These are phyloP conservation scores for Pholis gunnellus DNA, from an alignment of 2,113 vertebrate genomes.

Conservation along the genomic window DNA sequence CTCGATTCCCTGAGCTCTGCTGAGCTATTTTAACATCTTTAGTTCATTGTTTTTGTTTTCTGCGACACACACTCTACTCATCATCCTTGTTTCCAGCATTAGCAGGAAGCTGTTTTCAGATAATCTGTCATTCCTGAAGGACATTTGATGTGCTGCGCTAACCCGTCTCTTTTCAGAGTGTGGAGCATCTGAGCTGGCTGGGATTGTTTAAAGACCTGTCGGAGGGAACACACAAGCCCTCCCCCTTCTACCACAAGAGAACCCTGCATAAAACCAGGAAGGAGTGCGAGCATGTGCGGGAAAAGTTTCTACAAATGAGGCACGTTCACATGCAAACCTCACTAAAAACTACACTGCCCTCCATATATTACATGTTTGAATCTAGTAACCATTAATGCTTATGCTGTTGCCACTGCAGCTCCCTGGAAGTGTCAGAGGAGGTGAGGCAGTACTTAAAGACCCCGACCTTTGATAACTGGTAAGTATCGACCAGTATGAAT, in stretches of 20 bases:
- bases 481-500: conserved; percentile 23
- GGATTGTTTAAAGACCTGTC: conserved; percentile 86
- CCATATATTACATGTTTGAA: not conserved
- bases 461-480: conserved; percentile 87
- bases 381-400: not conserved
- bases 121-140: not conserved
- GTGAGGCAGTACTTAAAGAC: conserved; percentile 86
- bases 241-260: conserved; percentile 85
- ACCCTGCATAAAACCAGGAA: conserved; percentile 80
- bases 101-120: not conserved
- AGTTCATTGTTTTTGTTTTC: too few species aligned
- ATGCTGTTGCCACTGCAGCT: conserved; percentile 63
- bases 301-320: conserved; percentile 86
- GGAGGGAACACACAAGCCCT: conserved; percentile 81
- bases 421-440: conserved; percentile 84
- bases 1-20: too few species aligned
- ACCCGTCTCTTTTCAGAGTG: conserved; percentile 69
- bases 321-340: conserved; percentile 12
- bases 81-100: not conserved
- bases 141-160: not conserved
- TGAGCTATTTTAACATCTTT: too few species aligned
- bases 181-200: conserved; percentile 87
- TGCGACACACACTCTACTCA: not conserved
- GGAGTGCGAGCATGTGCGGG: conserved; percentile 83
- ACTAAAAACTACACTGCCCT: too few species aligned